Evolutionary conservation across 1,140 invertebrate species (phyloP).

Genomic region (Penaeus chinensis): DNA sequence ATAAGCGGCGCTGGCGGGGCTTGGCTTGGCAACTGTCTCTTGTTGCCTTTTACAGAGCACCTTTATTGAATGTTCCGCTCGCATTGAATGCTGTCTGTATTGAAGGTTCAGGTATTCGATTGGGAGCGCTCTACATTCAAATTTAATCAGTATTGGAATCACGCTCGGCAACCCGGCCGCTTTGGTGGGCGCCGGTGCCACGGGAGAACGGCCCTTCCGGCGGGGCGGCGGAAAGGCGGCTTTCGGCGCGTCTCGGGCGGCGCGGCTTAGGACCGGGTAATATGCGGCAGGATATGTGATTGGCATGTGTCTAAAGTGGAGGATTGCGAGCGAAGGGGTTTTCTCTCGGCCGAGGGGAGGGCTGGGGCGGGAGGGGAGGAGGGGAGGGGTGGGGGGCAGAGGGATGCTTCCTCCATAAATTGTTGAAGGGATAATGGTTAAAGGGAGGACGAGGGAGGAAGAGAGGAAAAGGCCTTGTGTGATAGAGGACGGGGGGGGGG

Average conservation of each 20-base stretch:
- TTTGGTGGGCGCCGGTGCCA: constrained; percentile 11
- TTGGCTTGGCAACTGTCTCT: too few species aligned
- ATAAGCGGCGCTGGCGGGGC: too few species aligned
- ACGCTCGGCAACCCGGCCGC: not conserved
- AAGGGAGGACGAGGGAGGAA: not conserved
- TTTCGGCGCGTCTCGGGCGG: not conserved
- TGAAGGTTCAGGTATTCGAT: constrained; percentile 45
- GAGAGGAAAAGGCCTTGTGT: not conserved
- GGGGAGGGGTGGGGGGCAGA: constrained; percentile 1
- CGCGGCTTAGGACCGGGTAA: not conserved
- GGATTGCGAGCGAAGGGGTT: constrained; percentile 35
- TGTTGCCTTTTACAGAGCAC: too few species aligned
- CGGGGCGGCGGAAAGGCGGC: constrained; percentile 2
- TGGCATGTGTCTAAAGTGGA: constrained; percentile 49
- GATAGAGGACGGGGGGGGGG: not conserved
- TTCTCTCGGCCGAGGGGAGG: not conserved
- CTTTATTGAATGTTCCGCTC: not conserved
- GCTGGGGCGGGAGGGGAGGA: not conserved
- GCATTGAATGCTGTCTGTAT: constrained; percentile 36
- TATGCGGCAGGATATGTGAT: constrained; percentile 33
- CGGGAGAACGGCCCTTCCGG: constrained; percentile 10
- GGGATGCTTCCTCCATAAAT: not conserved
- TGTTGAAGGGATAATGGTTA: not conserved
- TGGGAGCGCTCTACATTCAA: constrained; percentile 47
- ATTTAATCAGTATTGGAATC: constrained; percentile 56